These are phyloP conservation scores for Magallana nippona DNA, from an alignment of 2,888 invertebrate genomes.

Conservation along the genomic window DNA sequence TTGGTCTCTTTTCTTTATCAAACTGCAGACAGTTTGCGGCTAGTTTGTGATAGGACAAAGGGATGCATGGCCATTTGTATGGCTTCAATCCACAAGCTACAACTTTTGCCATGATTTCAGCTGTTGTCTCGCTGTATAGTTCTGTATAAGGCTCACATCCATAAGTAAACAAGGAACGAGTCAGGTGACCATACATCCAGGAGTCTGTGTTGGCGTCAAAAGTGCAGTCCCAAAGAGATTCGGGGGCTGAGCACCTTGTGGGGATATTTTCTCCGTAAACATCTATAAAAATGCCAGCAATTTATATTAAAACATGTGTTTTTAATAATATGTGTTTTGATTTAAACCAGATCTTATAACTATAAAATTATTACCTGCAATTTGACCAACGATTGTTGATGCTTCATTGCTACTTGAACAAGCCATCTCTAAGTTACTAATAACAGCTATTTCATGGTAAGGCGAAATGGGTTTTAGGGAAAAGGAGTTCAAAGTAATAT, in stretches of 20 bases:
- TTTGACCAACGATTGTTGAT: not conserved
- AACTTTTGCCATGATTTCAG: constrained; percentile 14
- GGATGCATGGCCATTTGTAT: constrained; percentile 34
- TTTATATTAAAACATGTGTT: too few species aligned
- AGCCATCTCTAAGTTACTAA: not conserved
- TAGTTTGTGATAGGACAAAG: not conserved
- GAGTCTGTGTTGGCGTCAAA: not conserved
- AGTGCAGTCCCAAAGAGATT: not conserved
- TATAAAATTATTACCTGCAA: not conserved
- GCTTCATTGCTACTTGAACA: not conserved
- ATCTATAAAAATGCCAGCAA: not conserved
- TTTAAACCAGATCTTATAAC: not conserved
- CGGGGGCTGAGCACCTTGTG: constrained; percentile 37
- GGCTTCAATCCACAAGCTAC: constrained; percentile 24
- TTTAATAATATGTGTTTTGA: too few species aligned
- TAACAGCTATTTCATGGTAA: not conserved
- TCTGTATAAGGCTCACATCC: constrained; percentile 33
- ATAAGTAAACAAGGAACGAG: not conserved
- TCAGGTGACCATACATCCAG: constrained; percentile 35
- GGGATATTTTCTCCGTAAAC: constrained; percentile 5
- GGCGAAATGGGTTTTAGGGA: not conserved
- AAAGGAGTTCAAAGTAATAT: constrained; percentile 2
- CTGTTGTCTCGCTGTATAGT: constrained; percentile 15
- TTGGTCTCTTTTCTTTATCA: not conserved
- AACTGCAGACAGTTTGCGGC: not conserved